These are phyloP conservation scores for Atrichornis clamosus DNA, from an alignment of 2,113 vertebrate species.

Conservation along the genomic window DNA sequence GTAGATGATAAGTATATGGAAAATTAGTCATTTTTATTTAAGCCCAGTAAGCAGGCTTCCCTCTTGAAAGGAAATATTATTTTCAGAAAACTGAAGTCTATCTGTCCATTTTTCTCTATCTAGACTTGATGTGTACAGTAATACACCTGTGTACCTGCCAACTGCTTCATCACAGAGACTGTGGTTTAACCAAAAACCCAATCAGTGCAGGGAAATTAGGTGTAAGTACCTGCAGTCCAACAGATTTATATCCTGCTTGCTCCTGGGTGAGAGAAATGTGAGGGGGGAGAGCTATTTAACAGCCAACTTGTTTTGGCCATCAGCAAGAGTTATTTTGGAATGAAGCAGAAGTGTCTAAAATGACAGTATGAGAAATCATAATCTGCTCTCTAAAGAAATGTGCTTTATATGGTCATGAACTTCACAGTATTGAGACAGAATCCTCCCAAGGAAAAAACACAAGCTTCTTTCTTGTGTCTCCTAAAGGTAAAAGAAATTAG, in stretches of 20 bases:
- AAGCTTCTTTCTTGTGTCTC: neutral
- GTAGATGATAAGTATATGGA: neutral
- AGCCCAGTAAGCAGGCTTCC: neutral
- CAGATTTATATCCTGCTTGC: neutral
- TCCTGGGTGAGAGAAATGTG: neutral
- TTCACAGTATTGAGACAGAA: neutral
- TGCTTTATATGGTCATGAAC: rapidly evolving
- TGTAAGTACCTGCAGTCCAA: neutral
- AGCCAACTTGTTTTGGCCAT: neutral
- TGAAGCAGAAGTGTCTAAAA: neutral
- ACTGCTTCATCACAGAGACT: neutral
- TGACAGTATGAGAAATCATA: neutral
- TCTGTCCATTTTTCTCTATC: neutral
- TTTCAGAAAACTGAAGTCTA: neutral
- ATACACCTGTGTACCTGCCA: neutral
- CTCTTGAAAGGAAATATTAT: neutral
- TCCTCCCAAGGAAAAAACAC: neutral
- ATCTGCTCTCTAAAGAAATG: neutral
- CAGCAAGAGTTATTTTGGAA: neutral
- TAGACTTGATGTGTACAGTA: neutral
- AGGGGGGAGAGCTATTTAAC: neutral
- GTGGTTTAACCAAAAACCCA: neutral
- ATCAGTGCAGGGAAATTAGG: neutral
- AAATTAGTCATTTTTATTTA: neutral
- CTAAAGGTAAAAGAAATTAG: neutral